phyloP scores from a whole-genome alignment of 2,797 vertebrate species.

The Iguana delicatissima region DNA sequence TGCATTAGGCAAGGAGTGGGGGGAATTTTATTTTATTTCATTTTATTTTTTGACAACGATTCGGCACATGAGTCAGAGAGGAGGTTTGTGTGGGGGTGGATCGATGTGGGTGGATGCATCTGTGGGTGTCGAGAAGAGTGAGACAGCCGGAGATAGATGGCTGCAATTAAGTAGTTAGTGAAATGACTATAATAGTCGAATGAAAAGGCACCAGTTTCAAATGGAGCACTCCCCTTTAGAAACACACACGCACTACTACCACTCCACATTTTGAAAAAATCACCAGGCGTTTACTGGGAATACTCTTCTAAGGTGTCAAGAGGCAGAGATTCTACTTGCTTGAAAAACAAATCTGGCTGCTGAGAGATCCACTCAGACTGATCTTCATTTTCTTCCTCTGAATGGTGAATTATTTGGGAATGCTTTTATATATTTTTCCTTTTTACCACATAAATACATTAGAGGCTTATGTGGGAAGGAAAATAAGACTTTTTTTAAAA shows the following conservation, averaged over 20 bases:
- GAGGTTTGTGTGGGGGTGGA: slow-evolving; percentile 67
- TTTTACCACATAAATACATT: not conserved
- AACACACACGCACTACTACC: not conserved
- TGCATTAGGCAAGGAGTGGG: slow-evolving; percentile 66
- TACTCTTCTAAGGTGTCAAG: slow-evolving; percentile 36
- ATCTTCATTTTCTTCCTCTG: not conserved
- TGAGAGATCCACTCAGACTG: not conserved
- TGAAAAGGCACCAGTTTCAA: slow-evolving; percentile 69
- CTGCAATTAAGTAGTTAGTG: slow-evolving; percentile 73
- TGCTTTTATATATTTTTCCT: not conserved
- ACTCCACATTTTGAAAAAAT: slow-evolving; percentile 42
- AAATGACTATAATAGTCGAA: slow-evolving; percentile 72
- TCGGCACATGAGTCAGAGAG: slow-evolving; percentile 76
- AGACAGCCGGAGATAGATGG: slow-evolving; percentile 75
- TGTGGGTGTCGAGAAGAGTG: slow-evolving; percentile 77
- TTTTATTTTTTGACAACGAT: slow-evolving; percentile 50
- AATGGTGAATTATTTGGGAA: not conserved
- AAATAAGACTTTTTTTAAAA: rapidly evolving
- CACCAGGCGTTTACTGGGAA: slow-evolving; percentile 33
- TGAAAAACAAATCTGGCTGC: slow-evolving; percentile 35
- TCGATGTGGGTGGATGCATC: slow-evolving; percentile 69
- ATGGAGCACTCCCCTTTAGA: not conserved
- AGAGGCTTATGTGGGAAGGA: not conserved
- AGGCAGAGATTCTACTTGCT: slow-evolving; percentile 36
- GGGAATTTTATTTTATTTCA: slow-evolving; percentile 38